Percentiles rank a stretch among this genome's conserved stretches.
phyloP scores from a whole-genome alignment of 1,140 invertebrate genomes.

The Caerostris extrusa region DNA sequence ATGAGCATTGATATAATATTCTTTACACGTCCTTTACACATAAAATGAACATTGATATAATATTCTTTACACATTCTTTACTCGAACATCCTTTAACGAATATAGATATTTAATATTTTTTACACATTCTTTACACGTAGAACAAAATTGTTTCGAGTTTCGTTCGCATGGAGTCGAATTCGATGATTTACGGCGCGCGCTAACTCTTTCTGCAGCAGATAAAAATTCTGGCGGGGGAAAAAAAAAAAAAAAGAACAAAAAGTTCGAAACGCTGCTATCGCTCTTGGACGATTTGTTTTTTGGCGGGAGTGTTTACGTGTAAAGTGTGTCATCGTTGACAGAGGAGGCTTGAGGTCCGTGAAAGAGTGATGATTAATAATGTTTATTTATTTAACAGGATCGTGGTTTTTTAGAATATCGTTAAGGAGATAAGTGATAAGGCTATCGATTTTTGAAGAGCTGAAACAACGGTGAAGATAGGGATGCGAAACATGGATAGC shows the following conservation, averaged over 20 bases:
- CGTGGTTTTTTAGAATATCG: background rate
- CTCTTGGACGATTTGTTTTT: background rate
- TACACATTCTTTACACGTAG: too few relatives aligned
- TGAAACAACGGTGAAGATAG: background rate
- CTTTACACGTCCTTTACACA: too few relatives aligned
- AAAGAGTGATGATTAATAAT: background rate
- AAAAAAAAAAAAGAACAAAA: background rate
- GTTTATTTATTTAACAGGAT: constrained; percentile 13
- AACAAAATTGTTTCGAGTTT: too few relatives aligned
- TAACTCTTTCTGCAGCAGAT: constrained; percentile 10
- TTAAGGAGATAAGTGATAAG: background rate
- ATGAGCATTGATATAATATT: too few relatives aligned
- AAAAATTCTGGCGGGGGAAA: background rate
- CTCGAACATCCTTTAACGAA: too few relatives aligned
- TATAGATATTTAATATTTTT: too few relatives aligned
- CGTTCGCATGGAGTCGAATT: background rate
- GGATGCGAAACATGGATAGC: background rate
- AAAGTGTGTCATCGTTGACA: background rate
- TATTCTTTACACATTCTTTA: too few relatives aligned
- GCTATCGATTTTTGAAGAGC: background rate
- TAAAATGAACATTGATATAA: too few relatives aligned
- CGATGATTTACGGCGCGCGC: background rate
- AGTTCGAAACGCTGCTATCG: background rate
- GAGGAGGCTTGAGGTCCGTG: background rate
- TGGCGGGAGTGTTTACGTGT: background rate